A percentile compares a stretch with the other conserved stretches of the same genome.
Evolutionary conservation across 1,140 invertebrate species (phyloP).

Genomic region (Anagrus nilaparvatae): DNA sequence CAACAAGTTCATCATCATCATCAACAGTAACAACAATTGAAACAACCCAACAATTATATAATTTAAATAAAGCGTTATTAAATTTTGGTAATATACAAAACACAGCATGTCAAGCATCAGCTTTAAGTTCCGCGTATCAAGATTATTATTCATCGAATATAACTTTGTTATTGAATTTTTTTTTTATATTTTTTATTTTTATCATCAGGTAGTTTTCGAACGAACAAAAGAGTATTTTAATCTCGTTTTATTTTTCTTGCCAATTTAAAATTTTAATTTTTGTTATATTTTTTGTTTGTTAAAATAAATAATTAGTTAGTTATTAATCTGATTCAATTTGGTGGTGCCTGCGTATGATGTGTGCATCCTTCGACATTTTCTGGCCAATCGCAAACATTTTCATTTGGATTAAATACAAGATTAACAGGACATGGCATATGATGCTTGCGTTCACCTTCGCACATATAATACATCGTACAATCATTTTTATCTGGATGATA

Average conservation of each 20-base stretch:
- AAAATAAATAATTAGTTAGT: too few species aligned
- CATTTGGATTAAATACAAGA: constrained; percentile 84
- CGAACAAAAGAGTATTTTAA: too few species aligned
- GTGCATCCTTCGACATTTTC: constrained; percentile 86
- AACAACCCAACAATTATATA: constrained; percentile 36
- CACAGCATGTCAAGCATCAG: constrained; percentile 47
- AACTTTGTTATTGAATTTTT: too few species aligned
- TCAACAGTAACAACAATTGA: too few species aligned
- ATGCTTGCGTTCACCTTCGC: constrained; percentile 88
- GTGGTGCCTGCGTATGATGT: constrained; percentile 69
- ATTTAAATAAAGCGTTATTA: constrained; percentile 35
- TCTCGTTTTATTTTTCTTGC: too few species aligned
- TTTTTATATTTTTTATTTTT: too few species aligned
- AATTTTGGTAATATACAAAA: constrained; percentile 43
- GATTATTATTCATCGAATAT: too few species aligned
- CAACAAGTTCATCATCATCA: too few species aligned
- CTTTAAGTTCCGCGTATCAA: constrained; percentile 40
- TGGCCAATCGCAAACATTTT: constrained; percentile 93
- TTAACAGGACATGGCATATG: constrained; percentile 96
- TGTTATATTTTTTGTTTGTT: too few species aligned
- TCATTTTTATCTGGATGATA: constrained; percentile 85
- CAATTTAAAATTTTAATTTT: too few species aligned
- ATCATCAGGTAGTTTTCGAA: too few species aligned
- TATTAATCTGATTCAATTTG: too few species aligned
- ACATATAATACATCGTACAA: constrained; percentile 92